Base-by-base conservation (phyloP, 2,888 invertebrate species). In the Cataglyphis livida region DNA sequence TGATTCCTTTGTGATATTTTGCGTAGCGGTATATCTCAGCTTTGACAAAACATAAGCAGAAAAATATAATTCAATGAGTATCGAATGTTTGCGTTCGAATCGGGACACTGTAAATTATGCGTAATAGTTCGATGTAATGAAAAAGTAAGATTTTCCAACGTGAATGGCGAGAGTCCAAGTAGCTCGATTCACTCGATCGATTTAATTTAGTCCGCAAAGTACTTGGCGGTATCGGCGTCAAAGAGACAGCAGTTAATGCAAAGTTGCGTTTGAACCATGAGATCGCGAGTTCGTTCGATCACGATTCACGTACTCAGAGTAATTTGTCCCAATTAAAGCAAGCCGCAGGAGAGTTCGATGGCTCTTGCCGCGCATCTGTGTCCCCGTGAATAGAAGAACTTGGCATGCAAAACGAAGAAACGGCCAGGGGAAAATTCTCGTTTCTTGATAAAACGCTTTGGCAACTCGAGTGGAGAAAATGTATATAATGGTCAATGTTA, bases 271-370 rank as follows among this genome's bases (percentile, higher is more conserved):
- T 78, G 88, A 87, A 86, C 87, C 87, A 75, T 86, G 88, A 87
- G 70, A 85, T 84, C 73, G 82, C 81, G 83, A 85, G 84, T 81
- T 88, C 81, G 88, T 91, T 90, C 89, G 88, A 89, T 89, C 89
- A 83, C 87, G 84, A 81, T 87, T 90, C 91, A 91, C 90, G 91
- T 91, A 90, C 75, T 70, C 35, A 82, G 82, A 88, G 90, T 92
- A 91, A 92, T 92, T 92, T 89, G 89, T 92, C 87, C 89, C 91
- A 89, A 92, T 91, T 92, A 90, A 90, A 91, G 87, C 86, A 84
- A 88, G 86, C 87, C 71, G 82, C 76, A 83, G 84, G 71, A 83
- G 74, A 85, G 70, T 83, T 70, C 68, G 82, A 74, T 65, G 73
- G 57, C 68, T 48, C 79, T 57, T 54, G 76, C 54, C 74, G 65